Evolutionary conservation across 2,888 invertebrate species (phyloP).

Genomic region (Napeogenes inachia): DNA sequence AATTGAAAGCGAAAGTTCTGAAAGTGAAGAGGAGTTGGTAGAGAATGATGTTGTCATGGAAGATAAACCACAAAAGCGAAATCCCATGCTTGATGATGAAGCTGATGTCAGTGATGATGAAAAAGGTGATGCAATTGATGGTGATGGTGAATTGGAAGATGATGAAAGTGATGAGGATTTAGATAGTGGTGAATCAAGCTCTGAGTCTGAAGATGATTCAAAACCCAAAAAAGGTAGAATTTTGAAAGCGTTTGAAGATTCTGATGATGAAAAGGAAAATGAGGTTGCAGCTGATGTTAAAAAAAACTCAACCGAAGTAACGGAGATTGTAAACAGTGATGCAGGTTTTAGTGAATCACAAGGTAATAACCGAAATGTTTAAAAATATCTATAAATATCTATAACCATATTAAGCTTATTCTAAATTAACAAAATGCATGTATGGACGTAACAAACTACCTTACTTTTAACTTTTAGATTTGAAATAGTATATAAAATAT

Average conservation of each 20-base stretch:
- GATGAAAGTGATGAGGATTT: slow-evolving; percentile 42
- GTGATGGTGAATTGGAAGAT: slow-evolving; percentile 38
- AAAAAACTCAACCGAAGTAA: neutral
- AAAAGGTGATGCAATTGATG: slow-evolving; percentile 29
- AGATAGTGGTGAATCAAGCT: slow-evolving; percentile 48
- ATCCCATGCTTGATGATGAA: slow-evolving; percentile 67
- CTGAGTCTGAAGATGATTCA: slow-evolving; percentile 49
- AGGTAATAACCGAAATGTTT: slow-evolving; percentile 40
- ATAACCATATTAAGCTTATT: no score
- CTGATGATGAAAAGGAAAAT: slow-evolving; percentile 55
- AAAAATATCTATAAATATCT: neutral
- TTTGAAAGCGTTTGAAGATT: slow-evolving; percentile 70
- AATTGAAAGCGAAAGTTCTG: slow-evolving; percentile 54
- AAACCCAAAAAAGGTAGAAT: slow-evolving; percentile 62
- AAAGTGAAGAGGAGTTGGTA: slow-evolving; percentile 71
- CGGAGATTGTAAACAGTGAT: slow-evolving; percentile 9
- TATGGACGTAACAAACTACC: no score
- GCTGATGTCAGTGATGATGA: slow-evolving; percentile 52
- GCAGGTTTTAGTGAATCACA: slow-evolving; percentile 43
- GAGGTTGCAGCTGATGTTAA: slow-evolving; percentile 8
- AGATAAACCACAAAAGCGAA: slow-evolving; percentile 57
- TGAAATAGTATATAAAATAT: no score
- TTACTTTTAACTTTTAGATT: no score
- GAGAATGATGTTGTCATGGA: slow-evolving; percentile 44
- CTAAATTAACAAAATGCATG: no score